phyloP scores from a whole-genome alignment of 1,140 invertebrate species.

The Scaptomyza montana region DNA sequence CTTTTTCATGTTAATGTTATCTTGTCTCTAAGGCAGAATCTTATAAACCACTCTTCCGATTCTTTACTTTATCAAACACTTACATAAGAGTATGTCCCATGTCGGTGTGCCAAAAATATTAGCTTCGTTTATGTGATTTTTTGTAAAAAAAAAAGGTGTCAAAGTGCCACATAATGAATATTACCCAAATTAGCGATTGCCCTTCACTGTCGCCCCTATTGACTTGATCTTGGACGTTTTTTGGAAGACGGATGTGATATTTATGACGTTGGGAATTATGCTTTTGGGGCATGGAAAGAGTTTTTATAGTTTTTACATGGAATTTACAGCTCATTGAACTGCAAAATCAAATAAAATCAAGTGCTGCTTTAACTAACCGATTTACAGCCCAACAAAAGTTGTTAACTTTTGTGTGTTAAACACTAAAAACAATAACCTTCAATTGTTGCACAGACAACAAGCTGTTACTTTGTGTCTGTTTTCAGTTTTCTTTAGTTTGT shows the following conservation, averaged over 20 bases:
- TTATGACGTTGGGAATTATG: conserved; percentile 36
- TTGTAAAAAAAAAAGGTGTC: not conserved
- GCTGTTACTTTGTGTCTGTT: not conserved
- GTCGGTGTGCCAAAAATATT: too few species aligned
- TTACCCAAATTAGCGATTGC: conserved; percentile 14
- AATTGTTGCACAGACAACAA: conserved; percentile 4
- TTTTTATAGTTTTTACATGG: conserved; percentile 25
- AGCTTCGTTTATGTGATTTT: not conserved
- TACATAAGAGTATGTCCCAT: not conserved
- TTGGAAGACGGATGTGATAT: conserved; percentile 60
- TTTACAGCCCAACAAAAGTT: conserved; percentile 43
- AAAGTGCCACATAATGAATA: not conserved
- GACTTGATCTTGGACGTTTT: conserved; percentile 32
- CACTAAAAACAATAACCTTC: conserved; percentile 41
- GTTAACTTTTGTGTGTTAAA: conserved; percentile 57
- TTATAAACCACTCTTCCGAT: too few species aligned
- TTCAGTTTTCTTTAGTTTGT: not conserved
- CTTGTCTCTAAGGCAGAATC: too few species aligned
- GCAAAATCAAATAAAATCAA: conserved; percentile 33
- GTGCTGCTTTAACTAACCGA: conserved; percentile 29
- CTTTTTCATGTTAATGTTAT: too few species aligned
- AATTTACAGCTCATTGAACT: conserved; percentile 58
- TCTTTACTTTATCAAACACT: too few species aligned
- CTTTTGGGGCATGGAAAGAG: conserved; percentile 11
- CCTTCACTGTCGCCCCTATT: conserved; percentile 19